A percentile compares a stretch with the other conserved stretches of the same genome.
Evolutionary conservation across 2,113 vertebrate species (phyloP).

Genomic region (Lampris megalopsis): DNA sequence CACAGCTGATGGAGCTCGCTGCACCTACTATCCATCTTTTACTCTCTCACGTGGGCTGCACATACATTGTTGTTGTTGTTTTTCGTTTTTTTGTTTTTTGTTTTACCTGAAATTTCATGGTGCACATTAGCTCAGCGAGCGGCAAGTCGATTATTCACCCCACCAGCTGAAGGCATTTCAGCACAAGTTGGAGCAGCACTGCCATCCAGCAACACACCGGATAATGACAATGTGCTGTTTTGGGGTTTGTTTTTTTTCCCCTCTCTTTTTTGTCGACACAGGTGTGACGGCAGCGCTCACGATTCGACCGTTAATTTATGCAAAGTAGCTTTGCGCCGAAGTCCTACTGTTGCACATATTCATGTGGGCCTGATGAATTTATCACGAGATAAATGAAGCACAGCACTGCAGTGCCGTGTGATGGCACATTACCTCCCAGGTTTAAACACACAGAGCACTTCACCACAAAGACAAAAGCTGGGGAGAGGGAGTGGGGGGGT

Average conservation of each 20-base stretch:
- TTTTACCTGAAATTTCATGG: conserved; percentile 59
- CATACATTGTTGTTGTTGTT: too few relatives aligned
- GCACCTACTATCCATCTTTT: conserved; percentile 51
- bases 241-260: too few relatives aligned
- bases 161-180: conserved; percentile 47
- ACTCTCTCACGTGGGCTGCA: conserved; percentile 34
- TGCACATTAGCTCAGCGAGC: conserved; percentile 40
- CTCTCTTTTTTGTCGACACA: conserved; percentile 6
- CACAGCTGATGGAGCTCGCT: conserved; percentile 48
- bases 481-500: neutral
- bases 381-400: conserved; percentile 74
- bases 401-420: conserved; percentile 30
- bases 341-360: conserved; percentile 57
- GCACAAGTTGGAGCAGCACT: conserved; percentile 19
- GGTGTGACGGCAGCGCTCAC: conserved; percentile 26
- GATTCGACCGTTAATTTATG: conserved; percentile 60
- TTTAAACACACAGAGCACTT: conserved; percentile 34
- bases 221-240: neutral
- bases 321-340: conserved; percentile 55
- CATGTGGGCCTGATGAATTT: conserved; percentile 64
- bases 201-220: conserved; percentile 15
- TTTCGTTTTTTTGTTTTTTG: conserved; percentile 11
- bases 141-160: conserved; percentile 58
- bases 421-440: conserved; percentile 22
- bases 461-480: conserved; percentile 16